phyloP scores from a whole-genome alignment of 2,888 invertebrate species.

The Pristionchus arcanus region DNA sequence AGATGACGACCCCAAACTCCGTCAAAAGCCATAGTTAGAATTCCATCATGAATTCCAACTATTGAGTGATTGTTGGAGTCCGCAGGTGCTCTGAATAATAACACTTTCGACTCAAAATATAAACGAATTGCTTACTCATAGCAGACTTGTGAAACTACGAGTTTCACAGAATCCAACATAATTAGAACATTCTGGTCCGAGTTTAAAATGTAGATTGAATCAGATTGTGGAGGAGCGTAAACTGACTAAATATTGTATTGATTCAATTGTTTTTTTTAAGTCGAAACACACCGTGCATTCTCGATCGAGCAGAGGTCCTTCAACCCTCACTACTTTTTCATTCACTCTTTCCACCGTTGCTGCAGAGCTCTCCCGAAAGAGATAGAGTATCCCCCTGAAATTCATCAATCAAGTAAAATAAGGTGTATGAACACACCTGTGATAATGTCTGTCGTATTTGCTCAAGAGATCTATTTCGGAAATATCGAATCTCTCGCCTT shows the following conservation, averaged over 20 bases:
- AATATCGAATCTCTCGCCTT: neutral
- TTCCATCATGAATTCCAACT: slow-evolving; percentile 1
- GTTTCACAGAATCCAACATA: neutral
- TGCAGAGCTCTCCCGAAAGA: neutral
- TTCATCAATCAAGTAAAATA: neutral
- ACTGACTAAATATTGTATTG: neutral
- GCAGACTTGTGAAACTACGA: neutral
- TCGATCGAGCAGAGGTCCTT: neutral
- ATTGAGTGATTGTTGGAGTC: neutral
- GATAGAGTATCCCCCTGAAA: neutral
- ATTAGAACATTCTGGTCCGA: neutral
- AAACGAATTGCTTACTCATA: neutral
- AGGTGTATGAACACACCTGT: neutral
- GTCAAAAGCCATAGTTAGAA: neutral
- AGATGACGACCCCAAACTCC: neutral
- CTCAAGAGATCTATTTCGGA: neutral
- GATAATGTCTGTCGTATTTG: neutral
- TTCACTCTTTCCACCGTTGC: neutral
- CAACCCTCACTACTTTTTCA: neutral
- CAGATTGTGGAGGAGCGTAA: neutral
- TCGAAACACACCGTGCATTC: neutral
- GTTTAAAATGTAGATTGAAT: neutral
- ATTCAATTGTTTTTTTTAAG: no score
- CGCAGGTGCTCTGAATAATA: neutral
- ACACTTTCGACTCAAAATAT: neutral